Conservation (phyloP, 2,113 vertebrate genomes). For the Onychostruthus taczanowskii region DNA sequence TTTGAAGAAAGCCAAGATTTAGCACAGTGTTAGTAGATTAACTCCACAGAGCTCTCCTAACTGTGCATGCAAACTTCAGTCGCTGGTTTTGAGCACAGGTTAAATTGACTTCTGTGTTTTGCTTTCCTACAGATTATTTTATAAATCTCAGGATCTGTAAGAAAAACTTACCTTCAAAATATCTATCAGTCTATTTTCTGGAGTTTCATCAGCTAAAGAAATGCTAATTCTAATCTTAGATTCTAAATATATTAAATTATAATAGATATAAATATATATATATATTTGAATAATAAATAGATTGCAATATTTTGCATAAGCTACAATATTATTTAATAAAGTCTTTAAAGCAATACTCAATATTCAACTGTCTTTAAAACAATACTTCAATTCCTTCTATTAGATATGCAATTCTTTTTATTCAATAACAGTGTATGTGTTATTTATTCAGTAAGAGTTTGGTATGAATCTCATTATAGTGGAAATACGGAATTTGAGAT, state of each 20-base stretch:
- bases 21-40: background rate
- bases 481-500: background rate
- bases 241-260: background rate
- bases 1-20: background rate
- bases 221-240: background rate
- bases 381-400: background rate
- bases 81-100: background rate
- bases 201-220: background rate
- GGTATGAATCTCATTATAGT: background rate
- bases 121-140: background rate
- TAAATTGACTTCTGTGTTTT: background rate
- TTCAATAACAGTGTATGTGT: background rate
- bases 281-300: too few relatives aligned
- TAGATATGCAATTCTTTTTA: background rate
- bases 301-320: background rate
- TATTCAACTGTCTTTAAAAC: background rate
- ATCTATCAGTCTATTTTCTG: background rate
- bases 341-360: background rate
- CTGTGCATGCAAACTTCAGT: background rate
- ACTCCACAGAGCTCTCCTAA: background rate
- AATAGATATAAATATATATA: too few relatives aligned
- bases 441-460: background rate
- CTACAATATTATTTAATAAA: background rate
- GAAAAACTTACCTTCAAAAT: background rate
- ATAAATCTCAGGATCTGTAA: background rate